phyloP scores from a whole-genome alignment of 2,113 vertebrate genomes.

The Eonycteris spelaea region DNA sequence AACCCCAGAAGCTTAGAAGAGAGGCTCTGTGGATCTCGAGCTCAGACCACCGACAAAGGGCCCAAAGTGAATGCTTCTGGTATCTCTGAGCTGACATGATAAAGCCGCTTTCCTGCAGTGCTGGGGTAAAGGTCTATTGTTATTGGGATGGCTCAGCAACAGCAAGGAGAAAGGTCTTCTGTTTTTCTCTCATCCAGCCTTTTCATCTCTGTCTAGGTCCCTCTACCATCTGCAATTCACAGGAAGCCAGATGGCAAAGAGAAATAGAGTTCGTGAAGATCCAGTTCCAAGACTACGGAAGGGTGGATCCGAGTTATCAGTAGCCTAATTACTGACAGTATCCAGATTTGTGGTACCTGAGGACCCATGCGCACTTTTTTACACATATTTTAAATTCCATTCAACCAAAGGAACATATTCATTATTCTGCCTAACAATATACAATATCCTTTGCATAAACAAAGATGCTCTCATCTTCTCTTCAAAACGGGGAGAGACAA shows the following conservation, averaged over 20 bases:
- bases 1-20: not conserved
- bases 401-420: not conserved
- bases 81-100: not conserved
- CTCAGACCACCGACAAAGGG: not conserved
- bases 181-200: not conserved
- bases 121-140: not conserved
- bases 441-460: not conserved
- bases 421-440: not conserved
- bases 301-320: not conserved
- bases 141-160: not conserved
- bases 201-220: not conserved
- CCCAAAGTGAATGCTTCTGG: not conserved
- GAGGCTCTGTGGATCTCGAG: not conserved
- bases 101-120: not conserved
- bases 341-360: not conserved
- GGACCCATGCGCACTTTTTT: not conserved
- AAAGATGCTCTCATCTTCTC: not conserved
- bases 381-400: not conserved
- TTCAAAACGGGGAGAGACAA: not conserved
- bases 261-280: not conserved
- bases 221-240: not conserved
- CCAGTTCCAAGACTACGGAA: not conserved
- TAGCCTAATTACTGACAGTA: not conserved
- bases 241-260: not conserved
- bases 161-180: not conserved